A percentile compares a stretch with the other conserved stretches of the same genome.
Conservation (phyloP, 2,113 vertebrate species). For the Coptodon rendalli region DNA sequence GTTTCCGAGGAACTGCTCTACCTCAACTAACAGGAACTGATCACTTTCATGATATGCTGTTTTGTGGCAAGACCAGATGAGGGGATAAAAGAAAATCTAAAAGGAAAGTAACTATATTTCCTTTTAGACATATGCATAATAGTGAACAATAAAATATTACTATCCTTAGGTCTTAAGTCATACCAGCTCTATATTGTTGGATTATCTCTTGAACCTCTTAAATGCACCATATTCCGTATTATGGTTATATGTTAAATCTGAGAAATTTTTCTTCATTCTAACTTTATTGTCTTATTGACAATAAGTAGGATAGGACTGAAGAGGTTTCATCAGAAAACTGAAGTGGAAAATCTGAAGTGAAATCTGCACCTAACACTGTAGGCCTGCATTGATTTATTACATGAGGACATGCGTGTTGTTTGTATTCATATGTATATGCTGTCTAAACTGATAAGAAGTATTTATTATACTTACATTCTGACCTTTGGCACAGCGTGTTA, state of each 20-base stretch:
- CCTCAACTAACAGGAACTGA: slow-evolving; percentile 27
- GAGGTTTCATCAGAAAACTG: not conserved
- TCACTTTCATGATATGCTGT: not conserved
- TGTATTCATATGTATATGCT: not conserved
- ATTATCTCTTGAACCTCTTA: not conserved
- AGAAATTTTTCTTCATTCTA: not conserved
- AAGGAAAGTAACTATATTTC: not conserved
- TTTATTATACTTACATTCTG: not conserved
- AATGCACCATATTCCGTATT: not conserved
- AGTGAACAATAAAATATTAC: not conserved
- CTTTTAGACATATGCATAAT: not conserved
- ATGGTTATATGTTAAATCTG: not conserved
- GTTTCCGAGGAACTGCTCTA: not conserved
- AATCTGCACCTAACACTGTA: not conserved
- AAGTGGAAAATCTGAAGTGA: not conserved
- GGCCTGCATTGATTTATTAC: not conserved
- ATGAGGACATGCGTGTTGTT: not conserved
- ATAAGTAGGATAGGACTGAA: not conserved
- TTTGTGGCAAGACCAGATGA: not conserved
- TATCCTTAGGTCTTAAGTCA: not conserved
- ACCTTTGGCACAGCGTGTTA: not conserved
- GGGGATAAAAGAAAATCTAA: not conserved
- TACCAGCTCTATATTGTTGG: not conserved
- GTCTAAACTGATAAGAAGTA: not conserved
- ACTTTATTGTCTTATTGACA: not conserved